Evolutionary conservation across 2,797 vertebrate genomes (phyloP).

Genomic region (Chelmon rostratus): DNA sequence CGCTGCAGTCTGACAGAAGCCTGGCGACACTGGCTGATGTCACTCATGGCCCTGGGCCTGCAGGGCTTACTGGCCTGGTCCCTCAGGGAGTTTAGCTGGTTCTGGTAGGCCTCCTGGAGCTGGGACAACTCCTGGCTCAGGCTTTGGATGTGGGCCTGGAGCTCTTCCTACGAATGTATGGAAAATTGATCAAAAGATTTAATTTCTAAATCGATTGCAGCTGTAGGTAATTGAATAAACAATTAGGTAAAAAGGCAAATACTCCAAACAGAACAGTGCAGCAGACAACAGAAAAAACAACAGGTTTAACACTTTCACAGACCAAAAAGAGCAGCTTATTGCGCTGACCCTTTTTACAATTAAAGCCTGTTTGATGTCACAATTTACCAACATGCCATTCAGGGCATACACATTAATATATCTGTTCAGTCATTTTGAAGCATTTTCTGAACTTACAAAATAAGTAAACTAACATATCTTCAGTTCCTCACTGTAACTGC

Average conservation of each 20-base stretch:
- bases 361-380: neutral
- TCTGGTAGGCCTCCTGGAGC: slow-evolving; percentile 83
- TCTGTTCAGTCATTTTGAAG: neutral
- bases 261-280: neutral
- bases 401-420: neutral
- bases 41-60: slow-evolving; percentile 84
- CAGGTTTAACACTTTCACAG: neutral
- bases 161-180: slow-evolving; percentile 75
- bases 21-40: slow-evolving; percentile 88
- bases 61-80: slow-evolving; percentile 72
- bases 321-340: too few relatives aligned
- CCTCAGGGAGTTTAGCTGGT: slow-evolving; percentile 81
- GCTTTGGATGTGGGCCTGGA: slow-evolving; percentile 82
- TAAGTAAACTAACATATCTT: neutral
- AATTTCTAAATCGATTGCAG: neutral
- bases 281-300: neutral
- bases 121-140: slow-evolving; percentile 84
- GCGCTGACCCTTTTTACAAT: neutral
- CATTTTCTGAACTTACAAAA: neutral
- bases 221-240: neutral
- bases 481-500: neutral
- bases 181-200: neutral
- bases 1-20: slow-evolving; percentile 89
- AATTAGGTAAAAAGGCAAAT: neutral
- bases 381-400: neutral